Base-by-base conservation (phyloP, 2,113 vertebrate species). In the Salvelinus fontinalis region DNA sequence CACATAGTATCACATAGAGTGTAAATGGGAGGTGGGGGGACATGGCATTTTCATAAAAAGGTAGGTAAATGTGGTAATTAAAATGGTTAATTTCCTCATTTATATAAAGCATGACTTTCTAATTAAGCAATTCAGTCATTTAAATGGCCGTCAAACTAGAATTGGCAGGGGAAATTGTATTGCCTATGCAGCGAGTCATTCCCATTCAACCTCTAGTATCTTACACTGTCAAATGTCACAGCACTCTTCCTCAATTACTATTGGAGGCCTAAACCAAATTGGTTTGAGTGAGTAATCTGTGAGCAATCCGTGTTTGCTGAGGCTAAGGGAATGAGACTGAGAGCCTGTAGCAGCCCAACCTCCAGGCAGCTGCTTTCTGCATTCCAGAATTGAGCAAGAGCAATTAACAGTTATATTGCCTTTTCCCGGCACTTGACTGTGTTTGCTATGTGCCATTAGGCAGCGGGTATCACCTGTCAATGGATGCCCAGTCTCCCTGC, bases 401-500 rank as follows among this genome's bases (percentile, higher is more conserved):
- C 83, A 86, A 89, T 87, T 85, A 85, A 76, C 79, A 75, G 70
- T 73, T 70, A 78, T 82, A 78, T 84, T 31, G 66, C 70, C 85
- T 86, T 60, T 71, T 71, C 70, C 67, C 74, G 65, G 75, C 77
- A 76, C 65, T 60, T 64, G 77, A 82, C 74, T n/a, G 71, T 64
- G 77, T 78, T 80, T 67, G 74, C 74, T 62, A 68, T 84, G 84
- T 87, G 85, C 81, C 83, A 86, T 91, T 87, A 85, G 86, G 67
- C 73, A 83, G 67, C 74, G 80, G 84, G 86, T 81, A 84, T 85
- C 86, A 92, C 88, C 90, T 92, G 85, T 90, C 90, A 92, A 73
- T 87, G 84, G 76, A 74, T 70, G 67, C 81, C 75, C 67, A 76
- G 70, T 83, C 75, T 87, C 79, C 77, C 71, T 22, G 73, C 80